These are phyloP conservation scores for Oreochromis mossambicus DNA, from an alignment of 2,797 vertebrate genomes.

Conservation along the genomic window DNA sequence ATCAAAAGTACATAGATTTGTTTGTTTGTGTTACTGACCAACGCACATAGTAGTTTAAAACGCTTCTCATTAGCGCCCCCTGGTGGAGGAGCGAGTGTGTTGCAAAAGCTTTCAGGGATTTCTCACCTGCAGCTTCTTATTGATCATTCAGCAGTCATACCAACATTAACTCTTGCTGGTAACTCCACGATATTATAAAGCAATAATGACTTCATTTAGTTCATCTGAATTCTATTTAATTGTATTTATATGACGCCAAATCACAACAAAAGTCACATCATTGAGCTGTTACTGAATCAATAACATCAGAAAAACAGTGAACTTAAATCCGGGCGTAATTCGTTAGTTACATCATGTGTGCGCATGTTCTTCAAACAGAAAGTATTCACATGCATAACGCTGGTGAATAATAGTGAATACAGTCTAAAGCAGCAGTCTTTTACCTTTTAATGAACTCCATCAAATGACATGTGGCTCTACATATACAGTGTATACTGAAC, in stretches of 20 bases:
- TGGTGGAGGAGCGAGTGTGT: no score
- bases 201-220: no score
- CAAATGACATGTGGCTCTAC: neutral
- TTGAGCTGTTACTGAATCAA: fast-evolving
- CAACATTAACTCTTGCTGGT: no score
- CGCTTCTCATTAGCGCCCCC: no score
- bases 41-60: fast-evolving
- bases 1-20: no score
- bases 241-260: fast-evolving
- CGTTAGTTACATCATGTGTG: neutral
- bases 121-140: no score
- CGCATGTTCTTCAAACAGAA: neutral
- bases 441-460: fast-evolving
- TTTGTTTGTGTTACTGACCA: no score
- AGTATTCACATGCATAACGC: fast-evolving
- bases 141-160: no score
- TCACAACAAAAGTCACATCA: fast-evolving
- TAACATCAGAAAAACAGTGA: neutral
- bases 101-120: no score
- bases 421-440: fast-evolving
- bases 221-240: fast-evolving
- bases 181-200: no score
- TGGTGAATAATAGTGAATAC: fast-evolving
- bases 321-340: fast-evolving
- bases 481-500: fast-evolving